Evolutionary conservation across 2,113 vertebrate genomes (phyloP).

Genomic region (Lepidiolamprologus cunningtoni): DNA sequence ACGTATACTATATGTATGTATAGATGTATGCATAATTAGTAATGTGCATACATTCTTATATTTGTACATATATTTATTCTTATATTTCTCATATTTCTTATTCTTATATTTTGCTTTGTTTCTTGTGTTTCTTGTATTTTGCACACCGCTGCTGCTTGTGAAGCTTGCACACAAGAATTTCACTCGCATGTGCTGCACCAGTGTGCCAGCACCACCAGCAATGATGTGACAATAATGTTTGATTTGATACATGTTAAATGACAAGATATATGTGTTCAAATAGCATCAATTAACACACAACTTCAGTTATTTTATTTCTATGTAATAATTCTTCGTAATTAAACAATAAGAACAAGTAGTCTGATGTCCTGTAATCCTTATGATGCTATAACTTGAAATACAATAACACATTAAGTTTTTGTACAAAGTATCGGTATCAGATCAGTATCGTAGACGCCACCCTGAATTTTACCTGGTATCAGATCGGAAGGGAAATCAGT

Average conservation of each 20-base stretch:
- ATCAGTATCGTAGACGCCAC: neutral
- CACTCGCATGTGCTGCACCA: neutral
- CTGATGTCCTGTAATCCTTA: neutral
- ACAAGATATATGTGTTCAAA: neutral
- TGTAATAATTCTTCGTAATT: neutral
- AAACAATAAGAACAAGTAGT: neutral
- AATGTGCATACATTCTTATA: neutral
- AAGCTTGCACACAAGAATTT: neutral
- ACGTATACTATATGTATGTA: neutral
- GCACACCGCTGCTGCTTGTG: neutral
- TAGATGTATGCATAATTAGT: neutral
- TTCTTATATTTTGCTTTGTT: neutral
- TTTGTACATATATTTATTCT: neutral
- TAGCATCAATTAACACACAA: neutral
- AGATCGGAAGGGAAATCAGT: neutral
- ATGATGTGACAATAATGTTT: neutral
- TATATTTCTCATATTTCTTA: neutral
- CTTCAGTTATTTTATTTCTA: neutral
- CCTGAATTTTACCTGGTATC: neutral
- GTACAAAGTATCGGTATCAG: neutral
- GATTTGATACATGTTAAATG: neutral
- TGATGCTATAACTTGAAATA: neutral
- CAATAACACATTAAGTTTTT: neutral
- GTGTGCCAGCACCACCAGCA: neutral
- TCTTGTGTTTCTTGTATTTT: neutral